Evolutionary conservation across 2,888 invertebrate species (phyloP), one percentile per base, ranked within the genome.

Genomic region (Macrophya alboannulata): DNA sequence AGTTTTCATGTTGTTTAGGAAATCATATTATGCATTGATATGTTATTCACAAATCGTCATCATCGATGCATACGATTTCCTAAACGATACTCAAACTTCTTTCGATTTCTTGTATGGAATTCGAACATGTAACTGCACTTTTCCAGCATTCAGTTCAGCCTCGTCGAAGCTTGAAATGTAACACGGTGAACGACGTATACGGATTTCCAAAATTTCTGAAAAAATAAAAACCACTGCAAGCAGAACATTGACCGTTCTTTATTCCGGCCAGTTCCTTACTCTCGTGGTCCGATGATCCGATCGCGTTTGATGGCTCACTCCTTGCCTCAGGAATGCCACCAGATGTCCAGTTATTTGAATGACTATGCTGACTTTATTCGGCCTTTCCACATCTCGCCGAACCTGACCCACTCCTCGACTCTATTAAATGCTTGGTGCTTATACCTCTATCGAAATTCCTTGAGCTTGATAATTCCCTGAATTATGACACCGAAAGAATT

Each of bases 281-380:
- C 37, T 68, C 68, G 31, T 8, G 68, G 37, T 68, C 17, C 37
- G 37, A 68, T 55, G 77, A 77, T 55, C 77, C 31, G 55, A 51
- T 25, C 48, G 25, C 48, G 31, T 77, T 55, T 51, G 51, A 51
- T 40, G 77, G 77, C 77, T 55, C 37, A 48, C 77, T 77, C 48
- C 6, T 77, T 55, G 31, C 5, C n/a, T 55, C 15, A 55, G 77
- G 77, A 77, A 77, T 77, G 81, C 62, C 43, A 59, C 31, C 59
- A 77, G 77, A 77, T 77, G 37, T 77, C 55, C 48, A 77, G 77
- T 77, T 77, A 77, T 55, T 55, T 77, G 77, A 55, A 77, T 81
- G 43, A 81, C 62, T 62, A 37, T n/a, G n/a, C 37, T 8, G 12
- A 81, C 59, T 62, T 81, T 59, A 62, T 59, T 79, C 40, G 59